Base-by-base conservation (phyloP, 1,140 invertebrate genomes). In the Zophobas morio region DNA sequence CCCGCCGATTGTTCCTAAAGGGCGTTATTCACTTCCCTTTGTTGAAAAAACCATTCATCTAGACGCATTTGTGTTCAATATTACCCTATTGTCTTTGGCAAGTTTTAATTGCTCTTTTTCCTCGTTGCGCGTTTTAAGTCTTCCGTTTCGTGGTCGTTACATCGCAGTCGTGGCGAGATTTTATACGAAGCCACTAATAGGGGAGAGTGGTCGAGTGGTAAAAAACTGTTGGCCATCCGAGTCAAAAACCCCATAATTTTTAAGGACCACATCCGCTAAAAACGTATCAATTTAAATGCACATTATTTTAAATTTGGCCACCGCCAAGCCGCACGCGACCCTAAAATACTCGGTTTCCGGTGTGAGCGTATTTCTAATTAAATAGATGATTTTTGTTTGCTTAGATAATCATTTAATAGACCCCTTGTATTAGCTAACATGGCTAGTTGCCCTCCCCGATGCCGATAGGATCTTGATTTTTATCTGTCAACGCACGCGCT, bases 381-480 rank as follows among this genome's bases (percentile, higher is more conserved):
- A 86, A 85, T 86, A 85, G 85, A 85, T 85, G 84, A 86, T 86
- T 86, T 86, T 82, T 86, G 84, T 86, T 86, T 86, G 85, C 85
- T 86, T 85, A 85, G 84, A 86, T 86, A 86, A 86, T 86, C 85
- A 86, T 85, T 85, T 86, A 86, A 86, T 86, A 83, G 82, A 76
- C 80, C 83, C 82, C 80, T 76, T 60, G 79, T 81, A 82, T 83
- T 81, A 82, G 77, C 82, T 78, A 80, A 81, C 82, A 84, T 81
- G 82, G 74, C 78, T 80, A 82, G 80, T 83, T 84, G 81, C 83
- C 80, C 81, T 83, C 83, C 84, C 81, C 75, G 75, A 79, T 79
- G 63, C 71, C 60, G 83, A 84, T 84, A 83, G 71, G 36, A 83
- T 83, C 81, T 78, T 46, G 78, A 81, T 81, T 77, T 81, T 81